These are phyloP conservation scores for Chrysolina haemoptera DNA, from an alignment of 2,888 invertebrate genomes.

Conservation along the genomic window DNA sequence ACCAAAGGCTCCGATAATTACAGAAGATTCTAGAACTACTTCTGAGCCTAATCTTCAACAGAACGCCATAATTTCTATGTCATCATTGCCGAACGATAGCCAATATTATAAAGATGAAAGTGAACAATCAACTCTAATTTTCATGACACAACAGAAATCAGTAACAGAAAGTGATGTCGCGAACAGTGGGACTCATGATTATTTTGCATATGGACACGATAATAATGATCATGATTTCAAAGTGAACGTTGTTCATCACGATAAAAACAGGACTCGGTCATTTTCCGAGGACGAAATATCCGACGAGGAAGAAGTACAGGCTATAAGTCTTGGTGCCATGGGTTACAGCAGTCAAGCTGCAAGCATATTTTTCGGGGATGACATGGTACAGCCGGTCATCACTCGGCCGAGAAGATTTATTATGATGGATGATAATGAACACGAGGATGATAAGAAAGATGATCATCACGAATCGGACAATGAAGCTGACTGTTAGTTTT, in stretches of 20 bases:
- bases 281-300: constrained; percentile 47
- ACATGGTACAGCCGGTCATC: constrained; percentile 45
- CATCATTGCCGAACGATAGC: not conserved
- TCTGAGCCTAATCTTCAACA: not conserved
- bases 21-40: not conserved
- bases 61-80: not conserved
- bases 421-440: constrained; percentile 43
- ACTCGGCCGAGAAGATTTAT: constrained; percentile 52
- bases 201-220: not conserved
- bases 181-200: not conserved
- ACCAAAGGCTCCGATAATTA: too few species aligned
- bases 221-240: constrained; percentile 17
- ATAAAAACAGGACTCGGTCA: constrained; percentile 28
- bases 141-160: constrained; percentile 37
- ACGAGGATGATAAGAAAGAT: constrained; percentile 47
- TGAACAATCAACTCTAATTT: constrained; percentile 41
- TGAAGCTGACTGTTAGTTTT: constrained; percentile 24
- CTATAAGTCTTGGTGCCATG: constrained; percentile 29
- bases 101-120: constrained; percentile 3
- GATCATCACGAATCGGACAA: not conserved
- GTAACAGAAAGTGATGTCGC: not conserved
- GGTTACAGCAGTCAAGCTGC: constrained; percentile 64
- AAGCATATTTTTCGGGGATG: constrained; percentile 65
- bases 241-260: constrained; percentile 44
- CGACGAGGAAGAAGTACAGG: constrained; percentile 30